These are phyloP conservation scores for Phymanthus crucifer DNA, from an alignment of 92 coral and sea anemone species.

Conservation along the genomic window DNA sequence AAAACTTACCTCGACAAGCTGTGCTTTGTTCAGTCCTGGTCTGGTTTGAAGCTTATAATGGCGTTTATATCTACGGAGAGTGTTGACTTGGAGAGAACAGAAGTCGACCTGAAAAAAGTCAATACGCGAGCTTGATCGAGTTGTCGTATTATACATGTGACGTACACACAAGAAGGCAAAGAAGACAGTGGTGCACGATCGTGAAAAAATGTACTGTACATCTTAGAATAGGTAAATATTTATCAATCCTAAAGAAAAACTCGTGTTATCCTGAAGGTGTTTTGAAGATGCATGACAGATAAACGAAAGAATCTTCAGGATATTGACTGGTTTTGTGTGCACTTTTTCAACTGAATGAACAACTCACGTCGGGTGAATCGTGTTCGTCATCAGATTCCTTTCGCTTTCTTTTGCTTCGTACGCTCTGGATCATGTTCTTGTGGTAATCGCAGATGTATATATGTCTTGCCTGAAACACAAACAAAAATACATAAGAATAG, in stretches of 20 bases:
- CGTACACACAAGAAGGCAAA: slow-evolving; percentile 4
- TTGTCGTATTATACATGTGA: slow-evolving; percentile 1
- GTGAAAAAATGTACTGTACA: slow-evolving; percentile 6
- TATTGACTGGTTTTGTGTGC: not conserved
- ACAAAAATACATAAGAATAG: not conserved
- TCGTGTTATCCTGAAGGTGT: not conserved
- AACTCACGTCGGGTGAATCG: slow-evolving; percentile 79
- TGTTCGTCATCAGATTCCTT: slow-evolving; percentile 97
- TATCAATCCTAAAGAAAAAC: not conserved
- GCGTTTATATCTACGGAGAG: slow-evolving; percentile 90
- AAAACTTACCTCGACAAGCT: slow-evolving; percentile 90
- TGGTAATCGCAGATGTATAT: slow-evolving; percentile 95
- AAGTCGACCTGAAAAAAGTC: slow-evolving; percentile 76
- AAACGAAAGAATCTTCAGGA: not conserved
- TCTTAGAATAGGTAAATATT: not conserved
- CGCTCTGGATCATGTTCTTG: slow-evolving; percentile 98
- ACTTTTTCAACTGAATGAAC: not conserved
- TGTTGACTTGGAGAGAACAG: slow-evolving; percentile 92
- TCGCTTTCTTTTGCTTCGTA: slow-evolving; percentile 95
- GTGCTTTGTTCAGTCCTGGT: slow-evolving; percentile 96
- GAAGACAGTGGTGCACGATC: slow-evolving; percentile 6
- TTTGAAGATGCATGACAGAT: not conserved
- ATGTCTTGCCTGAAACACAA: slow-evolving; percentile 83
- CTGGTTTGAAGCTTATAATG: slow-evolving; percentile 96
- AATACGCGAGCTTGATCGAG: slow-evolving; percentile 8